These are phyloP conservation scores for Frankliniella intonsa DNA, from an alignment of 2,888 invertebrate species.

Conservation along the genomic window DNA sequence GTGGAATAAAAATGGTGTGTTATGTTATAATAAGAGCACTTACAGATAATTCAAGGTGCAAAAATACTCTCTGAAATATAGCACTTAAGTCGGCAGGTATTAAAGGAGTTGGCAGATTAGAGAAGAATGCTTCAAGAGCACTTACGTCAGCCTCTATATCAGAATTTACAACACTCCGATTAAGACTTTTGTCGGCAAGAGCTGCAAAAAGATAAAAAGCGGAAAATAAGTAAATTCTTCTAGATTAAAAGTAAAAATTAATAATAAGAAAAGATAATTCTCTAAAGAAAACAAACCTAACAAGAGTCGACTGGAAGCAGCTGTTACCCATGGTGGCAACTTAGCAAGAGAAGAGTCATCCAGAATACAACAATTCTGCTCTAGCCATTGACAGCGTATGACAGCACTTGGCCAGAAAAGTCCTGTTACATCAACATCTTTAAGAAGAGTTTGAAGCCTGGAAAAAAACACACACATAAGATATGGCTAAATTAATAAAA, in stretches of 20 bases:
- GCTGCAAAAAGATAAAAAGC: neutral
- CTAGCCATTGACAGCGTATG: neutral
- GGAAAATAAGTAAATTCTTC: too few species aligned
- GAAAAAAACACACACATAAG: neutral
- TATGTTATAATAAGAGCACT: neutral
- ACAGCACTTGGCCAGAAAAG: neutral
- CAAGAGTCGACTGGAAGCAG: neutral
- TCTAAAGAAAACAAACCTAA: neutral
- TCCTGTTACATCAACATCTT: neutral
- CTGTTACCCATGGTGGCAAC: neutral
- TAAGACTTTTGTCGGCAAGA: neutral
- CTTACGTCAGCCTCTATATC: neutral
- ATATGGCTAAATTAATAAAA: neutral
- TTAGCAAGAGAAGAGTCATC: neutral
- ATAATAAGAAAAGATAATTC: neutral
- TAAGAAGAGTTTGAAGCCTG: neutral
- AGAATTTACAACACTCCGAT: neutral
- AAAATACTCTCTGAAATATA: neutral
- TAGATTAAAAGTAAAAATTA: neutral
- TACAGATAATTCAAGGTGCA: neutral
- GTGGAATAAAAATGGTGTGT: neutral
- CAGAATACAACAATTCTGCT: neutral
- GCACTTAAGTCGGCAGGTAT: neutral
- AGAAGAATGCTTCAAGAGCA: conserved; percentile 10
- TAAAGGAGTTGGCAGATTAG: neutral